Evolutionary conservation across 1,140 invertebrate genomes (phyloP).

Genomic region (Papilio polytes): DNA sequence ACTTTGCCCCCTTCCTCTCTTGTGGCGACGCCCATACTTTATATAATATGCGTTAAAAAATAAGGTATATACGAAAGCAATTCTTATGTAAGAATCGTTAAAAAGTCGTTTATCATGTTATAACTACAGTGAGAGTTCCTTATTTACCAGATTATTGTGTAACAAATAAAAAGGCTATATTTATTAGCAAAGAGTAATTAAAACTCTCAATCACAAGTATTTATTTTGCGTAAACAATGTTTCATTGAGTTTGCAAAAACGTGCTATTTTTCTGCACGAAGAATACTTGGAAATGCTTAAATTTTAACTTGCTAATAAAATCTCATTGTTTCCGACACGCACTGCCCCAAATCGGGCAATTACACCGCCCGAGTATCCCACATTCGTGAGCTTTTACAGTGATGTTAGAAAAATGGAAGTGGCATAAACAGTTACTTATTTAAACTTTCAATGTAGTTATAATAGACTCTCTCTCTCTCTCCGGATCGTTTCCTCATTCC

Average conservation of each 20-base stretch:
- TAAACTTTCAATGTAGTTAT: too few species aligned
- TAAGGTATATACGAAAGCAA: neutral
- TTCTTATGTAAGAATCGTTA: neutral
- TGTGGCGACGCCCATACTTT: too few species aligned
- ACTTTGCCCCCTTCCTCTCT: too few species aligned
- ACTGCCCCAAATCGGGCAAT: constrained; percentile 53
- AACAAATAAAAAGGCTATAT: neutral
- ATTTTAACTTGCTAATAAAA: constrained; percentile 44
- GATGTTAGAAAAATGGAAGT: constrained; percentile 37
- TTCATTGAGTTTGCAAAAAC: neutral
- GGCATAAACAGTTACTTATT: neutral
- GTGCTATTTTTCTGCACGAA: neutral
- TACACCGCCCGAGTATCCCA: constrained; percentile 50
- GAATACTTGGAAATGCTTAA: neutral
- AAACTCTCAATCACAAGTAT: neutral
- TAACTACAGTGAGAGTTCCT: too few species aligned
- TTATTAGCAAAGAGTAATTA: neutral
- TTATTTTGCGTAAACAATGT: neutral
- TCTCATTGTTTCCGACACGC: constrained; percentile 53
- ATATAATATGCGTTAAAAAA: too few species aligned
- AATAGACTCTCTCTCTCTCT: too few species aligned
- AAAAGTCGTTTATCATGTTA: neutral
- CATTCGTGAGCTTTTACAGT: constrained; percentile 40
- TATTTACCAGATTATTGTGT: neutral
- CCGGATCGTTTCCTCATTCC: too few species aligned